These are phyloP conservation scores for Tipula vernalis DNA, from an alignment of 2,888 invertebrate genomes.

Conservation along the genomic window DNA sequence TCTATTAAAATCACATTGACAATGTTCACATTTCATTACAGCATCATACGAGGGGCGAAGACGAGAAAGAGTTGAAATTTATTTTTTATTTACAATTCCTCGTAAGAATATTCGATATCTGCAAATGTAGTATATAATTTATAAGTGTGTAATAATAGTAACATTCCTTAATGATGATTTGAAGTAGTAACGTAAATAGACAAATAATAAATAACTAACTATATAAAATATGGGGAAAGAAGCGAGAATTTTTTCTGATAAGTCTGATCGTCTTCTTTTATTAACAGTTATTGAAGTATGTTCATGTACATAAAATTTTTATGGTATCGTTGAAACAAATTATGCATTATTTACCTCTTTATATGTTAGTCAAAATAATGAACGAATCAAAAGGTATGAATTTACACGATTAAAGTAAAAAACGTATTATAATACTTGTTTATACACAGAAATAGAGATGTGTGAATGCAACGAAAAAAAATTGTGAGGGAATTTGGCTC, in stretches of 20 bases:
- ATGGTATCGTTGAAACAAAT: too few relatives aligned
- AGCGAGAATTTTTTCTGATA: neutral
- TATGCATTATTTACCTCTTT: too few relatives aligned
- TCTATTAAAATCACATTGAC: neutral
- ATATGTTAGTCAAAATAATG: too few relatives aligned
- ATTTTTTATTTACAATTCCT: neutral
- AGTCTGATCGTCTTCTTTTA: neutral
- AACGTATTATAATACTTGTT: too few relatives aligned
- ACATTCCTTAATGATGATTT: neutral
- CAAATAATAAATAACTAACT: neutral
- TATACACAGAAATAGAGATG: too few relatives aligned
- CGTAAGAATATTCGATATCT: neutral
- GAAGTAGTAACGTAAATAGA: neutral
- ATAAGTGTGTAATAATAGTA: neutral
- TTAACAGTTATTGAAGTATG: too few relatives aligned
- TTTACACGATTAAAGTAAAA: too few relatives aligned
- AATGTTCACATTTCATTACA: neutral
- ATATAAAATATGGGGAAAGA: neutral
- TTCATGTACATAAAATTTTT: too few relatives aligned
- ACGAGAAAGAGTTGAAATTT: neutral
- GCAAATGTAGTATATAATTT: neutral
- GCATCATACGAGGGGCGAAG: neutral
- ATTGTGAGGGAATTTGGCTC: too few relatives aligned
- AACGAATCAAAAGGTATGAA: too few relatives aligned
- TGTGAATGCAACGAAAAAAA: too few relatives aligned